phyloP scores from a whole-genome alignment of 2,113 vertebrate species.

The Scomber scombrus region DNA sequence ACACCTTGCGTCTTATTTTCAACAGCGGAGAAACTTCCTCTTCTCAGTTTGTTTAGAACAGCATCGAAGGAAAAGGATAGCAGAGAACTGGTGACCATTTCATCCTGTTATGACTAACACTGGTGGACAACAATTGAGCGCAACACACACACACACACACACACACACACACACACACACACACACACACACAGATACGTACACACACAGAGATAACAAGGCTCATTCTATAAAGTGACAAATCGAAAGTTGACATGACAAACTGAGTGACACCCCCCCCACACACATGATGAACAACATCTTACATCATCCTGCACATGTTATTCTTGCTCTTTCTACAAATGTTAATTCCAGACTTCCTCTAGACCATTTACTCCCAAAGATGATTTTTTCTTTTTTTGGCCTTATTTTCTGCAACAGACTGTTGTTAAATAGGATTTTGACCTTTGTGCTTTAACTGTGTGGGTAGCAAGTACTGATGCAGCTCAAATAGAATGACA shows the following conservation, averaged over 20 bases:
- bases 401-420: not conserved
- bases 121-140: slow-evolving; percentile 31
- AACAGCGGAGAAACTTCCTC: slow-evolving; percentile 49
- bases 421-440: slow-evolving; percentile 8
- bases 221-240: slow-evolving; percentile 12
- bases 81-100: slow-evolving; percentile 44
- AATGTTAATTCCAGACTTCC: too few relatives aligned
- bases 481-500: not conserved
- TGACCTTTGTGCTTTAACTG: slow-evolving; percentile 5
- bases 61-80: slow-evolving; percentile 34
- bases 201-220: not conserved
- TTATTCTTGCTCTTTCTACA: too few relatives aligned
- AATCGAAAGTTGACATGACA: not conserved
- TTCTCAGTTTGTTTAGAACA: slow-evolving; percentile 44
- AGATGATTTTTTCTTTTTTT: not conserved
- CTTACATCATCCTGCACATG: not conserved
- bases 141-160: slow-evolving; percentile 3
- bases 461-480: not conserved
- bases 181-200: not conserved
- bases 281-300: not conserved
- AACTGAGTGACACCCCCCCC: not conserved
- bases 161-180: slow-evolving; percentile 10
- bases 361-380: not conserved
- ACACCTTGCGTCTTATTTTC: slow-evolving; percentile 52
- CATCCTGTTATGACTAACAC: slow-evolving; percentile 66